phyloP scores from a whole-genome alignment of 92 coral and sea anemone species.

The Epizoanthus rinbou region DNA sequence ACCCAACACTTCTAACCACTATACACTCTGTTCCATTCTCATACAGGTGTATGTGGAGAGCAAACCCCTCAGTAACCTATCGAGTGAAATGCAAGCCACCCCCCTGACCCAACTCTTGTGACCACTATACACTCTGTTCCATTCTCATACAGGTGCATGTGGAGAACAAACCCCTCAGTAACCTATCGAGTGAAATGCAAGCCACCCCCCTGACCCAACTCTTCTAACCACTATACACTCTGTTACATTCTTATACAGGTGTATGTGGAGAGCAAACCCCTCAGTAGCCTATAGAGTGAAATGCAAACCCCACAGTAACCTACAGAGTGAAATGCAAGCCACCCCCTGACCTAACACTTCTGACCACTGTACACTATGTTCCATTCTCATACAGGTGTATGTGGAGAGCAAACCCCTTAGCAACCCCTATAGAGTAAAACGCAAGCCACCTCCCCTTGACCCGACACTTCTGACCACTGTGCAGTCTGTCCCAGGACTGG shows the following conservation, averaged over 20 bases:
- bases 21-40: too few relatives aligned
- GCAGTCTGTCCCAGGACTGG: slow-evolving; percentile 90
- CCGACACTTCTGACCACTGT: slow-evolving; percentile 75
- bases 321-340: slow-evolving; percentile 78
- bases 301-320: slow-evolving; percentile 74
- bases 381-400: slow-evolving; percentile 67
- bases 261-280: slow-evolving; percentile 77
- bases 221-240: slow-evolving; percentile 49
- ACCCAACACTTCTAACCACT: not conserved
- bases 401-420: slow-evolving; percentile 80
- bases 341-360: slow-evolving; percentile 74
- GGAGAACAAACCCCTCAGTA: slow-evolving; percentile 80
- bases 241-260: slow-evolving; percentile 69
- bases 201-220: slow-evolving; percentile 77
- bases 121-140: slow-evolving; percentile 49
- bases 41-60: slow-evolving; percentile 68
- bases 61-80: slow-evolving; percentile 74
- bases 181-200: slow-evolving; percentile 88
- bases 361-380: slow-evolving; percentile 48
- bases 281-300: slow-evolving; percentile 88
- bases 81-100: slow-evolving; percentile 77
- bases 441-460: slow-evolving; percentile 74
- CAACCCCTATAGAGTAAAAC: slow-evolving; percentile 88
- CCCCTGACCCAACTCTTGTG: not conserved
- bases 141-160: slow-evolving; percentile 57